phyloP scores from a whole-genome alignment of 2,113 vertebrate genomes.

The Neogobius melanostomus region DNA sequence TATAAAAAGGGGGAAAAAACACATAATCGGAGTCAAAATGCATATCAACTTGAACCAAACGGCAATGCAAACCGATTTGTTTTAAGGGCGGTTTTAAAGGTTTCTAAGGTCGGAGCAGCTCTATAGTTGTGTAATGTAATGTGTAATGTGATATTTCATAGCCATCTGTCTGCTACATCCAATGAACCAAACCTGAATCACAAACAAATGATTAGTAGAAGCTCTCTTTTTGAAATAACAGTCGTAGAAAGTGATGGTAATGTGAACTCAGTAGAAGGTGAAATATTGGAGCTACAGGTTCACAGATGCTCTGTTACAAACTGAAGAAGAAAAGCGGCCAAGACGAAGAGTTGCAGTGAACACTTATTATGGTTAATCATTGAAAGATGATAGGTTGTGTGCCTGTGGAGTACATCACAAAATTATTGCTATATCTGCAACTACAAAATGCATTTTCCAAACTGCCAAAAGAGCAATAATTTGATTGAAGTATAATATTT shows the following conservation, averaged over 20 bases:
- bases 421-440: background rate
- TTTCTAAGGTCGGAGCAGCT: too few relatives aligned
- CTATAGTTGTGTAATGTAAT: too few relatives aligned
- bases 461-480: background rate
- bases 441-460: background rate
- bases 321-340: background rate
- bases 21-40: too few relatives aligned
- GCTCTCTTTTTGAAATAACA: constrained; percentile 5
- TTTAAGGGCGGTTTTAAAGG: too few relatives aligned
- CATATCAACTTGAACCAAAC: too few relatives aligned
- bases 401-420: background rate
- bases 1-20: too few relatives aligned
- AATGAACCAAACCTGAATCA: constrained; percentile 6
- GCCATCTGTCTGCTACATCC: constrained; percentile 5
- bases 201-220: background rate
- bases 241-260: constrained; percentile 1
- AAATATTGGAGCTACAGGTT: background rate
- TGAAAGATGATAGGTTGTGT: background rate
- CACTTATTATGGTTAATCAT: constrained; percentile 7
- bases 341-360: background rate
- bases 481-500: background rate
- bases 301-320: background rate
- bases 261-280: background rate
- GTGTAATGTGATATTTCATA: constrained; percentile 2
- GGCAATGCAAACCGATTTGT: too few relatives aligned